Conservation (phyloP, 2,113 vertebrate genomes). For the Corythornis cristatus region DNA sequence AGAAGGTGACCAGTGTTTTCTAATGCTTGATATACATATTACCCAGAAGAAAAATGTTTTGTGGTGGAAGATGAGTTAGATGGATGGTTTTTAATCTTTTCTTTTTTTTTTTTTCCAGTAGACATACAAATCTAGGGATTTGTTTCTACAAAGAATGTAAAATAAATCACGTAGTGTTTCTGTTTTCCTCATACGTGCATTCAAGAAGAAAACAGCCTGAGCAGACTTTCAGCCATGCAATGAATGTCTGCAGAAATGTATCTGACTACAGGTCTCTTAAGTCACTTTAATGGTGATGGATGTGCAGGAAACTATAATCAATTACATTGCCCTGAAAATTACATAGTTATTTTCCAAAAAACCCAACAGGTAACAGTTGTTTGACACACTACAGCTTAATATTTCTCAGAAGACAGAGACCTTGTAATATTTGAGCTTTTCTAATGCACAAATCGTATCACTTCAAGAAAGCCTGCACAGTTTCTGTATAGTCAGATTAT, state of each 20-base stretch:
- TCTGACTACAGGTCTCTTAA: slow-evolving; percentile 30
- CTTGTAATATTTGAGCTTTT: slow-evolving; percentile 20
- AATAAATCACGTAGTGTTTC: not conserved
- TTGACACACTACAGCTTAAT: slow-evolving; percentile 51
- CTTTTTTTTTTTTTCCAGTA: not conserved
- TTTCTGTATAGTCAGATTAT: not conserved
- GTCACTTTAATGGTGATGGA: slow-evolving; percentile 70
- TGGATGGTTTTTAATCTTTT: slow-evolving; percentile 25
- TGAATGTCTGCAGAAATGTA: slow-evolving; percentile 47
- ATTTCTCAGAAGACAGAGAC: slow-evolving; percentile 39
- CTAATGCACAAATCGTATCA: not conserved
- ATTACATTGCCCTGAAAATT: slow-evolving; percentile 66
- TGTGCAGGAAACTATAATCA: slow-evolving; percentile 60
- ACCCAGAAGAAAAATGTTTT: not conserved
- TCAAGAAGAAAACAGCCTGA: slow-evolving; percentile 36
- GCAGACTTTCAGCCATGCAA: slow-evolving; percentile 46
- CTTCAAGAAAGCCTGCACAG: not conserved
- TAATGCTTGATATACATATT: not conserved
- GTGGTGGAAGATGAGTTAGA: slow-evolving; percentile 1
- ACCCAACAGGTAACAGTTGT: slow-evolving; percentile 41
- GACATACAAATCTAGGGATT: slow-evolving; percentile 26
- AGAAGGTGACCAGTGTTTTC: not conserved
- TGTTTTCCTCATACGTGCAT: slow-evolving; percentile 14
- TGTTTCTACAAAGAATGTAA: slow-evolving; percentile 27
- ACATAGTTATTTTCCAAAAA: slow-evolving; percentile 59